phyloP scores from a whole-genome alignment of 1,140 invertebrate species.

The Zaprionus lachaisei region DNA sequence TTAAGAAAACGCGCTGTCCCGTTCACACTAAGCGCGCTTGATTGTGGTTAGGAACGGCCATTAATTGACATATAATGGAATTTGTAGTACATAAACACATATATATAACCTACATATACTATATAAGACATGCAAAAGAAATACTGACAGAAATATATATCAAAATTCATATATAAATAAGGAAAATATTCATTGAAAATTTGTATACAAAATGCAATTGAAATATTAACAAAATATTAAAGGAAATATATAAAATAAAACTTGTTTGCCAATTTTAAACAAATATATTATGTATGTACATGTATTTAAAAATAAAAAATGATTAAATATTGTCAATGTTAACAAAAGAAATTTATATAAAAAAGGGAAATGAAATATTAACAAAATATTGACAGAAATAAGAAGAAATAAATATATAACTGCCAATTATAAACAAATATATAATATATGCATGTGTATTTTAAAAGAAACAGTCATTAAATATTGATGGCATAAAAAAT shows the following conservation, averaged over 20 bases:
- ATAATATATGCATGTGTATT: not conserved
- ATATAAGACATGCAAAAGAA: not conserved
- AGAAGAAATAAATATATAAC: not conserved
- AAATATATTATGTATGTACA: too few relatives aligned
- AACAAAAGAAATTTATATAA: not conserved
- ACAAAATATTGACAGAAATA: constrained; percentile 2
- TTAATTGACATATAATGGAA: not conserved
- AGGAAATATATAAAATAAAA: too few relatives aligned
- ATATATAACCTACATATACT: too few relatives aligned
- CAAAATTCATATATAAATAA: not conserved
- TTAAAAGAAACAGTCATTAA: not conserved
- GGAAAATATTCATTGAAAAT: not conserved
- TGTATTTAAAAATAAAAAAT: too few relatives aligned
- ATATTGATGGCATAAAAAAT: not conserved
- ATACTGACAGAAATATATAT: not conserved
- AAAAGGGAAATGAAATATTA: not conserved
- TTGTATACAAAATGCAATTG: not conserved
- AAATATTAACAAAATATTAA: not conserved
- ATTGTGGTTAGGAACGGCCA: not conserved
- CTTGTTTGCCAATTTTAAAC: too few relatives aligned
- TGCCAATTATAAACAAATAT: not conserved
- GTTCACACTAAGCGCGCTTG: not conserved
- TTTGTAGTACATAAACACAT: not conserved
- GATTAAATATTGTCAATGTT: not conserved
- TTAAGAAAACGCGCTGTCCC: not conserved